These are phyloP conservation scores for Tryphoninae sp. DNA, from an alignment of 2,888 invertebrate genomes.

Conservation along the genomic window DNA sequence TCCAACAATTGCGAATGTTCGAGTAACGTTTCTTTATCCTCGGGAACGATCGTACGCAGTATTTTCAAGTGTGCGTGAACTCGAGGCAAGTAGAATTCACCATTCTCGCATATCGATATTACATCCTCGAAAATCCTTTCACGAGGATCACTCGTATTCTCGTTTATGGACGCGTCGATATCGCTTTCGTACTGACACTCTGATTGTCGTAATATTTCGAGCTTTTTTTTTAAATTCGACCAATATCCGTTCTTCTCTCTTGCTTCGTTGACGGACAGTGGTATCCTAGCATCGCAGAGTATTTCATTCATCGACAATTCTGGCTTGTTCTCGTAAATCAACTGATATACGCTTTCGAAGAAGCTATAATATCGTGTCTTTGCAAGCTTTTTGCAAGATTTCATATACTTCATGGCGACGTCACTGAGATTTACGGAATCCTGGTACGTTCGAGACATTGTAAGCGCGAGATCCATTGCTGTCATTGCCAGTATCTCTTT, in stretches of 20 bases:
- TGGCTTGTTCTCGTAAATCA: constrained; percentile 70
- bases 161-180: constrained; percentile 41
- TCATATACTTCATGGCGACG: constrained; percentile 76
- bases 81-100: constrained; percentile 69
- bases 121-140: constrained; percentile 68
- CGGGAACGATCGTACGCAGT: constrained; percentile 72
- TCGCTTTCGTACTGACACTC: constrained; percentile 43
- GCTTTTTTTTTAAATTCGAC: constrained; percentile 67
- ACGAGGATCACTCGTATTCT: constrained; percentile 30
- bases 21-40: constrained; percentile 25
- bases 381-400: constrained; percentile 68
- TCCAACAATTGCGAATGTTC: constrained; percentile 65
- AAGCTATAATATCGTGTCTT: constrained; percentile 69
- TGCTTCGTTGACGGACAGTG: constrained; percentile 71
- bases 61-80: constrained; percentile 71
- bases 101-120: constrained; percentile 66
- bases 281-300: constrained; percentile 71
- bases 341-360: constrained; percentile 70
- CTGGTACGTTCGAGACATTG: constrained; percentile 69
- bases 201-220: constrained; percentile 60
- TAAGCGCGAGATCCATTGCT: constrained; percentile 77
- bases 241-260: constrained; percentile 73
- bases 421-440: constrained; percentile 74
- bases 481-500: constrained; percentile 74
- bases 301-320: constrained; percentile 66